Evolutionary conservation across 2,888 invertebrate genomes (phyloP).

Genomic region (Athetis lepigone): DNA sequence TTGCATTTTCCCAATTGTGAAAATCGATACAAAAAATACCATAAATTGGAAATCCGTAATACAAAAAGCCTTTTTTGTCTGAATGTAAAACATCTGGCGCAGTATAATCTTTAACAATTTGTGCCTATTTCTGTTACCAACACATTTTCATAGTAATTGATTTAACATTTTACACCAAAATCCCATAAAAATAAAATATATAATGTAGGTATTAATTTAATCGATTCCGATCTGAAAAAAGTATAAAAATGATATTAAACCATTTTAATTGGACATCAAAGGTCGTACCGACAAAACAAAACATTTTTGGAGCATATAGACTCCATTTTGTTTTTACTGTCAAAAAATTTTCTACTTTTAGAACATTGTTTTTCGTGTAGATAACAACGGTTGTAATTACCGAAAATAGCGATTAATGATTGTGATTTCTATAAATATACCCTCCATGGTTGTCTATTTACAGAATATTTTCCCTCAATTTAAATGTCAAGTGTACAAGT

Average conservation of each 20-base stretch:
- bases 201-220: background rate
- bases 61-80: no score
- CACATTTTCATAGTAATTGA: background rate
- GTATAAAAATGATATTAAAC: background rate
- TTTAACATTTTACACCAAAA: constrained; percentile 8
- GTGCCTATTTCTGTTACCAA: background rate
- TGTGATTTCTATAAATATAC: background rate
- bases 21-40: no score
- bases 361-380: constrained; percentile 6
- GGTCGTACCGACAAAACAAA: constrained; percentile 19
- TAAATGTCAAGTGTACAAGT: background rate
- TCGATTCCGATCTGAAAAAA: background rate
- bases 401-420: background rate
- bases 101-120: no score
- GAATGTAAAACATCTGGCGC: no score
- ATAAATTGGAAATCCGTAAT: no score
- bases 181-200: background rate
- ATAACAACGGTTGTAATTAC: background rate
- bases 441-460: background rate
- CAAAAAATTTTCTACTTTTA: constrained; percentile 1
- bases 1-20: no score
- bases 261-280: constrained; percentile 43
- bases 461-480: background rate
- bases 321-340: constrained; percentile 28
- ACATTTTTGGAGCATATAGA: constrained; percentile 17